These are phyloP conservation scores for Silurus glanis DNA, from an alignment of 2,113 vertebrate species.

Conservation along the genomic window DNA sequence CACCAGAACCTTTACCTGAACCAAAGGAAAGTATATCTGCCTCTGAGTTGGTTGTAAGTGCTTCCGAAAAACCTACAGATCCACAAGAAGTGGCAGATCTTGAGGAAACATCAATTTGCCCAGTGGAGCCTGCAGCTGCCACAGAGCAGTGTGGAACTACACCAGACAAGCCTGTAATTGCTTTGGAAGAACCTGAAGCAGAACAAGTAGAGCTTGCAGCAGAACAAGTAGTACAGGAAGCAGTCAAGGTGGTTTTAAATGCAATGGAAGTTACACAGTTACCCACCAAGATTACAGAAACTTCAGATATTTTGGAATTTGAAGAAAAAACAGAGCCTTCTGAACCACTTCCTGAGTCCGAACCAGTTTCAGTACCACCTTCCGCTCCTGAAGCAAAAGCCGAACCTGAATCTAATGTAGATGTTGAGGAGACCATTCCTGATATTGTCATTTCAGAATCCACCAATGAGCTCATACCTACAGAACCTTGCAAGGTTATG, in stretches of 20 bases:
- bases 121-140: background rate
- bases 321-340: constrained; percentile 32
- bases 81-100: background rate
- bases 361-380: constrained; percentile 34
- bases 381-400: constrained; percentile 41
- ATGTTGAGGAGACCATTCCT: constrained; percentile 63
- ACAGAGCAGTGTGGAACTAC: background rate
- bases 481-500: constrained; percentile 36
- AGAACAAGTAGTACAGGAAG: constrained; percentile 52
- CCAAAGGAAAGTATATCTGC: background rate
- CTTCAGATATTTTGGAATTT: constrained; percentile 21
- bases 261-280: background rate
- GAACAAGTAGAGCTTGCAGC: constrained; percentile 26
- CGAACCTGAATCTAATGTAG: constrained; percentile 4
- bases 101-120: too few species aligned
- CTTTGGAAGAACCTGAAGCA: constrained; percentile 19
- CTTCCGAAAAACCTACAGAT: constrained; percentile 31
- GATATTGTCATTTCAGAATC: constrained; percentile 70
- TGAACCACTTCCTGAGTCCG: constrained; percentile 37
- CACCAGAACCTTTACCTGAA: background rate
- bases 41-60: too few species aligned
- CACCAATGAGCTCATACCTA: constrained; percentile 45
- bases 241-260: constrained; percentile 43
- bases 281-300: constrained; percentile 20
- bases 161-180: constrained; percentile 10